These are phyloP conservation scores for Yponomeuta cagnagella DNA, from an alignment of 2,888 invertebrate species.

Conservation along the genomic window DNA sequence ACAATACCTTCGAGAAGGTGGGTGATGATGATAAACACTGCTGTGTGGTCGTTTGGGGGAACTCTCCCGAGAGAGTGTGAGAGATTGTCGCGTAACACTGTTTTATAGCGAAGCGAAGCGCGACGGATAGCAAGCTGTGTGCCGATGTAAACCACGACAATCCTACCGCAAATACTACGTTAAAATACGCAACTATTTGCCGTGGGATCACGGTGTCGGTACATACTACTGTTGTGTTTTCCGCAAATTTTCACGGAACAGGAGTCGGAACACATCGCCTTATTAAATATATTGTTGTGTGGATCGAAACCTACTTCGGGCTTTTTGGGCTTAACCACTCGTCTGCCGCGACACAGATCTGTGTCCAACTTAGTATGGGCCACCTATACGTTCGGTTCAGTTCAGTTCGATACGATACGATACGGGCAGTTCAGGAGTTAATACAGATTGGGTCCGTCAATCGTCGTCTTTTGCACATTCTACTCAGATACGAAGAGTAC, in stretches of 20 bases:
- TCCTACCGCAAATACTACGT: conserved; percentile 62
- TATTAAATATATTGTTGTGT: too few species aligned
- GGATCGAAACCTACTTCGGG: neutral
- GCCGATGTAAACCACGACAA: conserved; percentile 46
- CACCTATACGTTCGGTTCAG: too few species aligned
- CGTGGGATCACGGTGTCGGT: conserved; percentile 38
- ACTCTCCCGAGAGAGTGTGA: conserved; percentile 64
- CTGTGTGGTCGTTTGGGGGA: conserved; percentile 33
- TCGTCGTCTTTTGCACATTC: too few species aligned
- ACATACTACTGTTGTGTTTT: neutral
- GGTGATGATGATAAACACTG: conserved; percentile 52
- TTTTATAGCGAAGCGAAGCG: conserved; percentile 6
- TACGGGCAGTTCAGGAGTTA: too few species aligned
- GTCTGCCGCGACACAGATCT: too few species aligned
- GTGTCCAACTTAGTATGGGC: too few species aligned
- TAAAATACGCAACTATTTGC: conserved; percentile 60
- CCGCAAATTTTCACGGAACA: neutral
- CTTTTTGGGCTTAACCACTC: neutral
- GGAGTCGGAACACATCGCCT: conserved; percentile 21
- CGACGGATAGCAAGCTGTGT: neutral
- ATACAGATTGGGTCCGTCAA: too few species aligned
- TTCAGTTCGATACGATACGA: too few species aligned
- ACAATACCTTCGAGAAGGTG: conserved; percentile 40
- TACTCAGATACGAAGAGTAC: too few species aligned
- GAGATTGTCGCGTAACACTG: conserved; percentile 20